A percentile compares a stretch with the other conserved stretches of the same genome.
Evolutionary conservation across 2,797 vertebrate species (phyloP).

Genomic region (Echeneis naucrates): DNA sequence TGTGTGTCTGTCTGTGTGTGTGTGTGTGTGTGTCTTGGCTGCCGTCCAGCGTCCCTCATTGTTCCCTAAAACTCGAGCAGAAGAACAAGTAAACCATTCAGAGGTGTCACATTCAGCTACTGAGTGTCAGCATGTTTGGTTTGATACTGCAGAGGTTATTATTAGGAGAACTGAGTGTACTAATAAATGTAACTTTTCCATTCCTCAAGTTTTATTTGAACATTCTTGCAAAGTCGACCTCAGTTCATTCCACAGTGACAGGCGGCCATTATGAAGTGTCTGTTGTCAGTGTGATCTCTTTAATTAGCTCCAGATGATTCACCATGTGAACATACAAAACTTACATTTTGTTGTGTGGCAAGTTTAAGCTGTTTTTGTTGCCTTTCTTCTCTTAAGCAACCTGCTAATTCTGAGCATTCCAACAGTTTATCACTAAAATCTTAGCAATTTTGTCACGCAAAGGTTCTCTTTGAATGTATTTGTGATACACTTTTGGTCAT

Average conservation of each 20-base stretch:
- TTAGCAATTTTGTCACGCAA: background rate
- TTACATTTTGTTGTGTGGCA: background rate
- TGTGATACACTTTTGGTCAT: background rate
- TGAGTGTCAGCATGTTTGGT: background rate
- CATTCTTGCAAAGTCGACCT: background rate
- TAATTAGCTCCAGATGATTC: background rate
- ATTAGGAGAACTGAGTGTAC: no score
- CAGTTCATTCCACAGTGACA: slow-evolving; percentile 42
- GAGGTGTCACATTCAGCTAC: slow-evolving; percentile 15
- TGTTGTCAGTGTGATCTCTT: background rate
- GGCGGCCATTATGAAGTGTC: slow-evolving; percentile 41
- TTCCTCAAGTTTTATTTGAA: slow-evolving; percentile 24
- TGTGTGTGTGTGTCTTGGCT: slow-evolving; percentile 48
- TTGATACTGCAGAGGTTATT: background rate
- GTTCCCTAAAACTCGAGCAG: slow-evolving; percentile 20
- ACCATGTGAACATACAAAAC: background rate
- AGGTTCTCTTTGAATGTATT: background rate
- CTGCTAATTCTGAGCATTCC: background rate
- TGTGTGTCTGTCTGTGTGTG: no score
- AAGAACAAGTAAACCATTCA: slow-evolving; percentile 18
- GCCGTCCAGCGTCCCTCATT: slow-evolving; percentile 29
- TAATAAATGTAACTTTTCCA: background rate
- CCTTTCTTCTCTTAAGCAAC: background rate
- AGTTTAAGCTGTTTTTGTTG: background rate
- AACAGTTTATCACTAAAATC: background rate